A percentile compares a stretch with the other conserved stretches of the same genome.
phyloP scores from a whole-genome alignment of 2,797 vertebrate genomes.

The Hemibagrus guttatus region DNA sequence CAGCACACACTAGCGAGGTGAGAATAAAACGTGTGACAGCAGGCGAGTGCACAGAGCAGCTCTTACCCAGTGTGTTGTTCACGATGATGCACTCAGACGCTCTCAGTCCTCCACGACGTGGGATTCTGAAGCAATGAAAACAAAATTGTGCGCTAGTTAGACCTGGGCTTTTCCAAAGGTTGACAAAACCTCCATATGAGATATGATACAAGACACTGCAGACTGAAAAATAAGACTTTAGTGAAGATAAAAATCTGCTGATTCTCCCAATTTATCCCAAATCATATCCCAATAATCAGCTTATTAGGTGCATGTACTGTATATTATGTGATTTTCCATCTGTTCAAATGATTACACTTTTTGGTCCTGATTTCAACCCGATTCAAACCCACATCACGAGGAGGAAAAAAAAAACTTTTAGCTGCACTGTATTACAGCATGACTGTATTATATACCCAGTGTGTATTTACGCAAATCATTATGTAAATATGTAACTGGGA shows the following conservation, averaged over 20 bases:
- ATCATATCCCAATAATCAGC: neutral
- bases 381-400: no score
- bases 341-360: no score
- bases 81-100: no score
- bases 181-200: neutral
- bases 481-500: conserved; percentile 42
- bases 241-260: no score
- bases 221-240: neutral
- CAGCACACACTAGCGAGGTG: neutral
- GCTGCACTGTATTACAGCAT: neutral
- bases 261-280: no score
- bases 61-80: neutral
- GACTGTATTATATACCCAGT: neutral
- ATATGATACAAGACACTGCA: neutral
- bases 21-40: neutral
- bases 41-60: neutral
- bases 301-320: neutral
- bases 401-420: neutral
- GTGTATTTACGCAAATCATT: conserved; percentile 34
- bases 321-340: no score
- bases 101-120: neutral
- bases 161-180: neutral
- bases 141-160: neutral
- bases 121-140: neutral
- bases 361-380: neutral